Base-by-base conservation (phyloP, 2,888 invertebrate species). In the Schizaphis graminum region DNA sequence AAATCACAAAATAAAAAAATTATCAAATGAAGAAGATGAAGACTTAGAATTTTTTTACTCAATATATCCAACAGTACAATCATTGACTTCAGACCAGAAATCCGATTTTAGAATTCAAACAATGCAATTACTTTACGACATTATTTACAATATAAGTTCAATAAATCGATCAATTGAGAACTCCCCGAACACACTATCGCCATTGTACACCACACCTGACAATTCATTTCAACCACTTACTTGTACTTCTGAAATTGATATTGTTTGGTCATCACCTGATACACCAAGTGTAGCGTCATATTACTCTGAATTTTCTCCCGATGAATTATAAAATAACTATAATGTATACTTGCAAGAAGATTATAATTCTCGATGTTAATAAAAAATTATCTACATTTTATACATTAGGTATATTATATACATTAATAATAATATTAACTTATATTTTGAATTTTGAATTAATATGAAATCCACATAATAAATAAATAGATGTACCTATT, bases 51-150 rank as follows among this genome's bases (percentile, higher is more conserved):
- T 41, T 16, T 84, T 84, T 41, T 84, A 84, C 5, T 84, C 77
- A 84, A 4, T 84, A 41, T 24, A 41, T 41, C 77, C 91, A 91
- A 77, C 91, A 67, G 77, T 91, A 61, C 77, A 77, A 91, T 91
- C 77, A n/a, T 91, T 91, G 77, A 91, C 67, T 84, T 4, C 77
- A 77, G 77, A 91, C 11, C 67, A 91, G 91, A 91, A 91, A 77
- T 91, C 35, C 77, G 49, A 35, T 49, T 91, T 91, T 49, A 91
- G 77, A 91, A 91, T 91, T 49, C 91, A 91, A 91, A 77, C 91
- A 77, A 91, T 91, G 91, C 91, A 91, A 77, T 35, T 49, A 11
- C 77, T 91, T 77, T 13, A 91, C 24, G 47, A 90, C 61, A 44
- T 90, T 44, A 67, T 21, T 49, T 13, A 57, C 67, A 90, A 57